Evolutionary conservation across 2,113 vertebrate genomes (phyloP).

Genomic region (Campylorhamphus procurvoides): DNA sequence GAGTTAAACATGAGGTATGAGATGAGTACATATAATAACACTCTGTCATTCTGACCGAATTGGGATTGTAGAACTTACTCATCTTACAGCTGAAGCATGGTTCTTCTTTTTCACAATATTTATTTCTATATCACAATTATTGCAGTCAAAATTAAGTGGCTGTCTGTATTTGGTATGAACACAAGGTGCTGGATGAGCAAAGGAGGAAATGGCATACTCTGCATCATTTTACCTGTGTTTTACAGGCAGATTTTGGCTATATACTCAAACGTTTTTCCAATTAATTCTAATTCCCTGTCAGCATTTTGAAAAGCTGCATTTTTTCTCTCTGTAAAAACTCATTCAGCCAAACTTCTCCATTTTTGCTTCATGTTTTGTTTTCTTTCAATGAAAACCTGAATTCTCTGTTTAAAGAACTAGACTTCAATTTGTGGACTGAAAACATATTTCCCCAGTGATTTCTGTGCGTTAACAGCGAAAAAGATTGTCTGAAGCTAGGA

Average conservation of each 20-base stretch:
- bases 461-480: not conserved
- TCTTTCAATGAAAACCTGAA: not conserved
- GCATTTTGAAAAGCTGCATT: not conserved
- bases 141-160: not conserved
- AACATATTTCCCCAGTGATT: not conserved
- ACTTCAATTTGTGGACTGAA: not conserved
- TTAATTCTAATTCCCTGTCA: not conserved
- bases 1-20: not conserved
- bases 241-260: not conserved
- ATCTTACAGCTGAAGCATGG: not conserved
- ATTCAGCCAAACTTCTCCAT: not conserved
- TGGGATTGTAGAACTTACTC: not conserved
- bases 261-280: conserved; percentile 4
- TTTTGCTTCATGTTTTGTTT: not conserved
- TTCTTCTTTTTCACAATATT: not conserved
- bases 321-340: not conserved
- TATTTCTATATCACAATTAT: not conserved
- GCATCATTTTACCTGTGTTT: not conserved
- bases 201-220: not conserved
- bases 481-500: not conserved
- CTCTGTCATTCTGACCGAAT: not conserved
- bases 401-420: not conserved
- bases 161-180: not conserved
- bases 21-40: not conserved
- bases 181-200: not conserved